Conservation (phyloP, 2,888 invertebrate genomes). For the Thelaira solivaga region DNA sequence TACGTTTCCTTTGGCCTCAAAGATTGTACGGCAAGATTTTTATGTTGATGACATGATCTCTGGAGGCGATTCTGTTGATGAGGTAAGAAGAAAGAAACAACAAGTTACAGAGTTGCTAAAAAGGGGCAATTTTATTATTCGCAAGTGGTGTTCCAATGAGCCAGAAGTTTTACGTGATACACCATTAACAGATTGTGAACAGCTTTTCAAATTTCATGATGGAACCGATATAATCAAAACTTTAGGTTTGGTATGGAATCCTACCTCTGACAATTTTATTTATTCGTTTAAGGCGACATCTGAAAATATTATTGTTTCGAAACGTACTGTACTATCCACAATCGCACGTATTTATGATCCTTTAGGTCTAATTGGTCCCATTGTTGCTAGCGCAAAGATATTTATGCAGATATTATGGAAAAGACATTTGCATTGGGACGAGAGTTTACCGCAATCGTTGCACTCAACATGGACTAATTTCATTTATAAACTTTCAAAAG, state of each 20-base stretch:
- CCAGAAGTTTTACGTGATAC: background rate
- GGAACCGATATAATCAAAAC: constrained; percentile 23
- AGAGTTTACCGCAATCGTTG: background rate
- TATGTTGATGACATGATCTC: constrained; percentile 53
- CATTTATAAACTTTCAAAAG: background rate
- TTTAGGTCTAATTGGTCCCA: constrained; percentile 37
- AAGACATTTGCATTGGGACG: constrained; percentile 33
- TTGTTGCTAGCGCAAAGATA: constrained; percentile 35
- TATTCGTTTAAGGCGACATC: too few species aligned
- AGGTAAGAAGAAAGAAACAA: constrained; percentile 17
- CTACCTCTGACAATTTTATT: too few species aligned
- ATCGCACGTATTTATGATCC: constrained; percentile 50
- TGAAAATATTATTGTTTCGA: too few species aligned
- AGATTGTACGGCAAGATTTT: constrained; percentile 50
- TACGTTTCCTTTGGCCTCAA: constrained; percentile 2
- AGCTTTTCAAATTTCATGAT: constrained; percentile 27
- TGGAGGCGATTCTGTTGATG: constrained; percentile 25
- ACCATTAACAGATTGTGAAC: background rate
- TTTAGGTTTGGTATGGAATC: too few species aligned
- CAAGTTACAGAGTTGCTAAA: constrained; percentile 18
- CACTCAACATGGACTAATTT: background rate
- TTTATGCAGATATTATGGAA: constrained; percentile 46
- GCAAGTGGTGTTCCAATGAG: constrained; percentile 43
- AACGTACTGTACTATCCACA: too few species aligned
- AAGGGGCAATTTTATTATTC: constrained; percentile 24